These are phyloP conservation scores for Ornithoptera alexandrae DNA, from an alignment of 2,888 invertebrate species.

Conservation along the genomic window DNA sequence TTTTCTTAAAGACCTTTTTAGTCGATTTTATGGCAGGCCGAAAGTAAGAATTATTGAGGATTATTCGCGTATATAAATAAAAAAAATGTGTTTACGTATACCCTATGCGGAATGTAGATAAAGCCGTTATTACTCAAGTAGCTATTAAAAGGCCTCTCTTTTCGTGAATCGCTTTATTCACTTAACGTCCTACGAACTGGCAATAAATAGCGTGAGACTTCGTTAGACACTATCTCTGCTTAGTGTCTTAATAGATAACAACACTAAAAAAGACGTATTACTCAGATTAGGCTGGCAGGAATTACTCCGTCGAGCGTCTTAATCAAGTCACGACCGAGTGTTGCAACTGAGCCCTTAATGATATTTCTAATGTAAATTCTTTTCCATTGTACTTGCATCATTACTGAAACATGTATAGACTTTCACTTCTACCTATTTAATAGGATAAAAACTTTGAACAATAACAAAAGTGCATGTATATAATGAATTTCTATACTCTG, in stretches of 20 bases:
- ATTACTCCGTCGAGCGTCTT: slow-evolving; percentile 20
- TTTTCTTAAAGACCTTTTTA: no score
- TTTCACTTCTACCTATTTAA: no score
- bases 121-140: slow-evolving; percentile 13
- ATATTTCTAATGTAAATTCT: slow-evolving; percentile 16
- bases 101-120: slow-evolving; percentile 1
- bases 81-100: not conserved
- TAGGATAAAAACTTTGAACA: no score
- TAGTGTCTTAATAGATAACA: slow-evolving; percentile 30
- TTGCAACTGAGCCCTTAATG: slow-evolving; percentile 21
- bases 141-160: slow-evolving; percentile 14
- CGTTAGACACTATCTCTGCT: slow-evolving; percentile 19
- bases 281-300: slow-evolving; percentile 27
- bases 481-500: no score
- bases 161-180: slow-evolving; percentile 28
- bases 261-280: slow-evolving; percentile 29
- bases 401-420: not conserved
- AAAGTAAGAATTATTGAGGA: not conserved
- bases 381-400: not conserved
- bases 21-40: no score
- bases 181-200: slow-evolving; percentile 25
- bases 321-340: slow-evolving; percentile 28
- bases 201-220: slow-evolving; percentile 27
- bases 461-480: no score
- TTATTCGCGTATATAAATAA: not conserved